Evolutionary conservation across 2,888 invertebrate genomes (phyloP), one percentile per base, ranked within the genome.

Genomic region (Drosophila koepferae): DNA sequence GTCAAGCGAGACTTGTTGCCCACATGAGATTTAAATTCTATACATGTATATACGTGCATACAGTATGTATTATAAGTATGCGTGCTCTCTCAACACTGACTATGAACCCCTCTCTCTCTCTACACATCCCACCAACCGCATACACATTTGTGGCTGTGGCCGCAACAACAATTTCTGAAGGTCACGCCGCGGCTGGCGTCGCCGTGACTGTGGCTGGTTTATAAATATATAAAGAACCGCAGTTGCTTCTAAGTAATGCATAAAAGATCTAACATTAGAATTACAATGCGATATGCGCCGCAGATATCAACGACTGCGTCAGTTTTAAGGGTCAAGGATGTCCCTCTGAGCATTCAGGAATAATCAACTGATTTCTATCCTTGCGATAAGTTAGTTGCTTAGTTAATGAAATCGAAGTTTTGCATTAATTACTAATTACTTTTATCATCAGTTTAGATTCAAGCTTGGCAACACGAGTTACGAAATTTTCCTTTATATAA

Each of bases 141-240:
- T 41, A n/a, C 18, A 16, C 51, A 58, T 28, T 9, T 16, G 34
- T 34, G 9, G 20, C 40, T 23, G 43, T 49, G 38, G 8, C 18
- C 62, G 40, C 40, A 18, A 36, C 18, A 36, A 77, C 48, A 64
- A 62, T 65, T 73, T 53, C 67, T 70, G 80, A 85, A 88, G 89
- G 85, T 85, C 81, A 63, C 65, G 38, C n/a, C 58, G 28, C 58
- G 54, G 40, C 31, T 58, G 66, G 72, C 72, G 77, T 51, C 78
- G 55, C 46, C 51, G n/a, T 40, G 77, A 80, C 73, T 74, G 65
- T 46, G 81, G 71, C 70, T 54, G 59, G 69, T 73, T 86, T 81
- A 80, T 80, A 85, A 86, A 86, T 80, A 85, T 69, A 51, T 51
- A 80, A 77, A 73, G 77, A 80, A 81, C 61, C 67, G 65, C 74